Percentiles rank a stretch among this genome's conserved stretches.
Evolutionary conservation across 2,113 vertebrate species (phyloP).

Genomic region (Tyto alba): DNA sequence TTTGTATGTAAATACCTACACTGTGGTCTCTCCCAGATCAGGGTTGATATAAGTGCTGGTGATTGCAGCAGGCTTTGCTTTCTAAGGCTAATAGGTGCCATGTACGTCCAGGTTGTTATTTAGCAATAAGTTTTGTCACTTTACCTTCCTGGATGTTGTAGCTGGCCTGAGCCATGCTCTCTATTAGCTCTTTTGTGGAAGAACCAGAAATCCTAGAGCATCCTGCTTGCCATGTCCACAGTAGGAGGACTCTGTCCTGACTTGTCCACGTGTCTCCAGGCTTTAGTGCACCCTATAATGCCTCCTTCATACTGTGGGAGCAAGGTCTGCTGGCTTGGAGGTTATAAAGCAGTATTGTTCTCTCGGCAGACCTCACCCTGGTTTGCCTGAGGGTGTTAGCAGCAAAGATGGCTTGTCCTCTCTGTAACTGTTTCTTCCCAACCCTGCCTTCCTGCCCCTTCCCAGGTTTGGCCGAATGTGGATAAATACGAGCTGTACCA

Average conservation of each 20-base stretch:
- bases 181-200: not conserved
- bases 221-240: accelerated
- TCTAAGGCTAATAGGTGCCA: not conserved
- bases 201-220: not conserved
- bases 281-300: not conserved
- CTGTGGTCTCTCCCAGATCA: not conserved
- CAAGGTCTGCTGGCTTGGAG: not conserved
- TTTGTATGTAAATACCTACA: not conserved
- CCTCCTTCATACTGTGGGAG: not conserved
- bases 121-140: not conserved
- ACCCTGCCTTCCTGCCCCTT: not conserved
- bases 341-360: not conserved
- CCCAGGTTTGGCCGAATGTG: constrained; percentile 90
- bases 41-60: not conserved
- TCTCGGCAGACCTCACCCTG: not conserved
- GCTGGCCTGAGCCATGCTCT: not conserved
- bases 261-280: not conserved
- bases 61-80: not conserved
- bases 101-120: not conserved
- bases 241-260: not conserved
- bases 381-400: not conserved
- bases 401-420: not conserved
- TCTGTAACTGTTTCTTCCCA: not conserved
- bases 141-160: not conserved
- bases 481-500: constrained; percentile 96